These are phyloP conservation scores for Hypomecis atomaria DNA, from an alignment of 2,888 invertebrate genomes.

Conservation along the genomic window DNA sequence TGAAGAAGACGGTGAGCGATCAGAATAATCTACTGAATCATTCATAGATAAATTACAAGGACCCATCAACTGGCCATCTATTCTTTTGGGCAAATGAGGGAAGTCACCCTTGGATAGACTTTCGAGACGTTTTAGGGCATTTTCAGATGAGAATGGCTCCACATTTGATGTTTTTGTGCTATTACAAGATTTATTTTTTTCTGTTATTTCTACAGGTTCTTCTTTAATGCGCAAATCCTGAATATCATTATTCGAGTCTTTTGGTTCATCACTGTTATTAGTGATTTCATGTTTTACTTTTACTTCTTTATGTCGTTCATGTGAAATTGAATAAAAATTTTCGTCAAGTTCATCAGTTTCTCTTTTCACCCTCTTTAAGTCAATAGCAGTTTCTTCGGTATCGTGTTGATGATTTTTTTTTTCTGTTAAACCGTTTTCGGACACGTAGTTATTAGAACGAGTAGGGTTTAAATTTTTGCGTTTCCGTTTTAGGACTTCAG, in stretches of 20 bases:
- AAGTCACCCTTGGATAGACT: constrained; percentile 92
- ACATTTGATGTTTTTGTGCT: constrained; percentile 48
- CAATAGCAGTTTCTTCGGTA: constrained; percentile 62
- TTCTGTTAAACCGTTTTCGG: constrained; percentile 53
- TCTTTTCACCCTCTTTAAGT: constrained; percentile 72
- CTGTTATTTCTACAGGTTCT: constrained; percentile 67
- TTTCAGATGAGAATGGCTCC: constrained; percentile 82
- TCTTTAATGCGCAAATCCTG: constrained; percentile 75
- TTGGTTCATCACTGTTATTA: constrained; percentile 63
- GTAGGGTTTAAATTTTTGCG: constrained; percentile 95
- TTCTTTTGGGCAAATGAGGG: constrained; percentile 73
- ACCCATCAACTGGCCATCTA: constrained; percentile 59
- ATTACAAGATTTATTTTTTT: constrained; percentile 49
- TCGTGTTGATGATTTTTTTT: constrained; percentile 55
- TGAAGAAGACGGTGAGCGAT: constrained; percentile 86
- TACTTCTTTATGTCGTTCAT: constrained; percentile 48
- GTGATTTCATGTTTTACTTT: constrained; percentile 67
- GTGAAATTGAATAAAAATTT: constrained; percentile 33
- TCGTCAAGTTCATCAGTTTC: constrained; percentile 52
- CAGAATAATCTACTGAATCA: constrained; percentile 72
- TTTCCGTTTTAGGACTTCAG: constrained; percentile 90
- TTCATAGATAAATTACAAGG: constrained; percentile 72
- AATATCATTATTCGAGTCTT: constrained; percentile 56
- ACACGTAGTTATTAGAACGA: constrained; percentile 81
- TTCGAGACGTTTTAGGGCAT: constrained; percentile 91